Evolutionary conservation across 2,888 invertebrate species (phyloP).

Genomic region (Parochlus steinenii): DNA sequence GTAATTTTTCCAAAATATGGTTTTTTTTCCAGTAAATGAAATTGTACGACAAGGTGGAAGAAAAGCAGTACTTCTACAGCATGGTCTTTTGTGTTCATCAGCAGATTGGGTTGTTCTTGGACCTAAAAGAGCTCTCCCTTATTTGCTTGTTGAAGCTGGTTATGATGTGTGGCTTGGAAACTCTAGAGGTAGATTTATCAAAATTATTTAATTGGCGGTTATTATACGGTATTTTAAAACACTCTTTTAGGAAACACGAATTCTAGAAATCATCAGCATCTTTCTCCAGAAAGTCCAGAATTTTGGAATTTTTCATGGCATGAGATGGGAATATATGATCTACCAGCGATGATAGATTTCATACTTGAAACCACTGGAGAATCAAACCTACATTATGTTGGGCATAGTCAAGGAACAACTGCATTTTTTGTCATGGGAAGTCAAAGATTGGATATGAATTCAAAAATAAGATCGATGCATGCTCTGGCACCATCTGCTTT

Average conservation of each 20-base stretch:
- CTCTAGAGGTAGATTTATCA: constrained; percentile 66
- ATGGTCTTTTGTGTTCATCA: constrained; percentile 56
- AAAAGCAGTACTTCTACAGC: constrained; percentile 45
- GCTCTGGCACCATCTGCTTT: constrained; percentile 49
- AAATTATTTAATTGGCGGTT: no score
- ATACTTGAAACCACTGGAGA: constrained; percentile 31
- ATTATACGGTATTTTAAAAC: constrained; percentile 28
- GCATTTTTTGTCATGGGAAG: constrained; percentile 31
- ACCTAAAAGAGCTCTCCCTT: constrained; percentile 29
- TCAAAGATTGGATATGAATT: constrained; percentile 30
- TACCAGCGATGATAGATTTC: constrained; percentile 46
- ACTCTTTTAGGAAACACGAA: constrained; percentile 41
- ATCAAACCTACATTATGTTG: constrained; percentile 37
- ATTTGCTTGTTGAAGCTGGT: constrained; percentile 24
- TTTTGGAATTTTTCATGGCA: constrained; percentile 40
- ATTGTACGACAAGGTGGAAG: no score
- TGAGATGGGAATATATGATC: constrained; percentile 33
- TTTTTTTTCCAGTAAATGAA: no score
- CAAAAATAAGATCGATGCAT: constrained; percentile 31
- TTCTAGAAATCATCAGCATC: constrained; percentile 33
- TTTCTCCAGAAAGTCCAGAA: constrained; percentile 18
- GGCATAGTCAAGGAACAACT: constrained; percentile 43
- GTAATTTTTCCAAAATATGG: no score
- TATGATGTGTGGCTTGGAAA: constrained; percentile 74
- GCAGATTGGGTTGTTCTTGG: constrained; percentile 59